Base-by-base conservation (phyloP, 2,113 vertebrate species). In the Steatornis caripensis region DNA sequence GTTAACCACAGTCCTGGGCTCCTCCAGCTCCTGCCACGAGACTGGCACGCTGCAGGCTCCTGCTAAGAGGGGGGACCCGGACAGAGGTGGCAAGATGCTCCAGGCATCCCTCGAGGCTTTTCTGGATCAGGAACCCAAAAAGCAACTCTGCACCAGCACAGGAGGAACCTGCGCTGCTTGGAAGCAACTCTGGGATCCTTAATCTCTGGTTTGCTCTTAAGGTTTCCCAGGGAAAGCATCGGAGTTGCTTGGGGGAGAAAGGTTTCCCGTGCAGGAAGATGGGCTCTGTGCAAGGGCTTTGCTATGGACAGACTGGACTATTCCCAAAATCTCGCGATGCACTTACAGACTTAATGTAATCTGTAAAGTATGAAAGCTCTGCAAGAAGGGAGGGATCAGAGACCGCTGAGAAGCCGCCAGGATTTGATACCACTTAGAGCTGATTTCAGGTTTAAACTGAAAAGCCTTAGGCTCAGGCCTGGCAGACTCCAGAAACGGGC, bases 361-460 rank as follows among this genome's bases (percentile, higher is more conserved):
- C 39, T 54, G 55, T 19, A 3, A 71, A 81, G 32, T 29, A 48
- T 12, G 29, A 49, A 15, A 60, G 11, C 55, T 39, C 77, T 24
- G 69, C 11, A 26, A 60, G 64, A 45, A 55, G 29, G 62, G 34
- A 80, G 80, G 81, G 43, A 34, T 4, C 9, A 27, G 66, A 64
- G 53, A 51, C 19, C 3, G 5, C 46, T 29, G 57, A 26, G 68
- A 69, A 89, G 15, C 72, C 87, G 76, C 22, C 74, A 82, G 84
- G 84, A 87, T 79, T 82, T 61, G 24, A 6, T 34, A 13, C 3
- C 58, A 69, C 72, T 76, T 21, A 36, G 54, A 75, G 78, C 7
- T 83, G 89, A 94, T 87, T 84, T 22, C 89, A 84, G 61, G 30
- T 87, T 96, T 87, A 94, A 84, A 77, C 87, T 64, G 69, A 61